phyloP scores from a whole-genome alignment of 2,797 vertebrate genomes.

The Rhadinocentrus ornatus region DNA sequence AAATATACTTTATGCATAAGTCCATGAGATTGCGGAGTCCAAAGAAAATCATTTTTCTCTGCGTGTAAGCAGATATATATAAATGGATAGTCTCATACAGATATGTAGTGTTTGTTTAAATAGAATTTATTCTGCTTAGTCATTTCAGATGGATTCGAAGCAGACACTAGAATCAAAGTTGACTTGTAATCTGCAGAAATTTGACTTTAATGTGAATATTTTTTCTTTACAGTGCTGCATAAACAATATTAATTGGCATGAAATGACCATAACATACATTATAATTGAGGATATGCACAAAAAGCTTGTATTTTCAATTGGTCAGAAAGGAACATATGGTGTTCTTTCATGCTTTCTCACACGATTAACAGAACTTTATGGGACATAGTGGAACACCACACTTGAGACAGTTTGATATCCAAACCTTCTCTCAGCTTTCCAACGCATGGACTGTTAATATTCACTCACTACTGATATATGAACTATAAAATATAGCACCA shows the following conservation, averaged over 20 bases:
- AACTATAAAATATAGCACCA: constrained; percentile 59
- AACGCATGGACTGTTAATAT: constrained; percentile 47
- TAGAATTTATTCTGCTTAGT: constrained; percentile 41
- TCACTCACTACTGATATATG: constrained; percentile 58
- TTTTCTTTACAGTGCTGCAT: not conserved
- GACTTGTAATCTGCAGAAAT: not conserved
- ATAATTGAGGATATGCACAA: constrained; percentile 32
- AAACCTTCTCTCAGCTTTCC: constrained; percentile 33
- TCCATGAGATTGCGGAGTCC: not conserved
- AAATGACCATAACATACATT: constrained; percentile 7
- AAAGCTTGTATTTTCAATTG: constrained; percentile 23
- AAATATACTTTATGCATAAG: not conserved
- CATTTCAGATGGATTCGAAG: constrained; percentile 18
- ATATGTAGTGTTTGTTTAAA: constrained; percentile 43
- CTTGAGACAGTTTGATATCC: constrained; percentile 47
- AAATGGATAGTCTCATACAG: constrained; percentile 12
- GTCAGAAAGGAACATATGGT: constrained; percentile 32
- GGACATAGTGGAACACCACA: constrained; percentile 43
- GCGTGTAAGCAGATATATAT: not conserved
- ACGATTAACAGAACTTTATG: constrained; percentile 50
- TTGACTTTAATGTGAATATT: not conserved
- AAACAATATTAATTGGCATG: constrained; percentile 10
- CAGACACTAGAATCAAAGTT: constrained; percentile 29
- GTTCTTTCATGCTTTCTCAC: constrained; percentile 39
- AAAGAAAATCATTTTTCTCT: constrained; percentile 12